Conservation (phyloP, 2,797 vertebrate genomes). For the Adrianichthys oophorus region DNA sequence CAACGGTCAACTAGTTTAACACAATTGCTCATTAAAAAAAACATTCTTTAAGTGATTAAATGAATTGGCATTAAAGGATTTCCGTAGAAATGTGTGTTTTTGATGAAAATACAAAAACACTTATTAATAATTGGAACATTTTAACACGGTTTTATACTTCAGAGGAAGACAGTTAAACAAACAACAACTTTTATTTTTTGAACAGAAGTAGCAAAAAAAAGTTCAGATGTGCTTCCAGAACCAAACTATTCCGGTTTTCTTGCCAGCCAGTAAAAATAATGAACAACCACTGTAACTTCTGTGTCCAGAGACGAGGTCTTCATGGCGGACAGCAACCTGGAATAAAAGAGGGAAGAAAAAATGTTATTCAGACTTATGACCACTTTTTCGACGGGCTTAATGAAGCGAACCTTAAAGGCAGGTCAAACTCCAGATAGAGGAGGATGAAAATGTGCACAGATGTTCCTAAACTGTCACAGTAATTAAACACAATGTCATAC, state of each 20-base stretch:
- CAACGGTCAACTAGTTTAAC: too few species aligned
- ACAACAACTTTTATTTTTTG: too few species aligned
- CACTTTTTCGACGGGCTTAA: background rate
- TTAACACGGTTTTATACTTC: too few species aligned
- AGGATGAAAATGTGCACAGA: slow-evolving; percentile 25
- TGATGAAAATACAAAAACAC: too few species aligned
- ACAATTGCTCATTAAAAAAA: too few species aligned
- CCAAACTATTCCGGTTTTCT: slow-evolving; percentile 38
- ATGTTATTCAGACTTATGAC: too few species aligned
- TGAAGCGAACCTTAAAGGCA: slow-evolving; percentile 1
- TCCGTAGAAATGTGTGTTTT: too few species aligned
- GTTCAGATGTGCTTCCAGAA: background rate
- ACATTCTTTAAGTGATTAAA: too few species aligned
- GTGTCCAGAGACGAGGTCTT: slow-evolving; percentile 48
- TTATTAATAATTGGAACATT: too few species aligned
- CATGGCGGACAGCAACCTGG: slow-evolving; percentile 60
- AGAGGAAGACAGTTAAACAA: too few species aligned
- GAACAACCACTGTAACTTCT: slow-evolving; percentile 47
- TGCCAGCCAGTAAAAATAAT: slow-evolving; percentile 60
- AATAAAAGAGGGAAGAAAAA: background rate
- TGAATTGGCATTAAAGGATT: too few species aligned
- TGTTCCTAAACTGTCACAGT: slow-evolving; percentile 33
- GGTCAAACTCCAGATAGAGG: slow-evolving; percentile 11
- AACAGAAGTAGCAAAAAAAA: background rate
- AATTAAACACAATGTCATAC: slow-evolving; percentile 48